Conservation (phyloP, 2,113 vertebrate species). For the Otis tarda region DNA sequence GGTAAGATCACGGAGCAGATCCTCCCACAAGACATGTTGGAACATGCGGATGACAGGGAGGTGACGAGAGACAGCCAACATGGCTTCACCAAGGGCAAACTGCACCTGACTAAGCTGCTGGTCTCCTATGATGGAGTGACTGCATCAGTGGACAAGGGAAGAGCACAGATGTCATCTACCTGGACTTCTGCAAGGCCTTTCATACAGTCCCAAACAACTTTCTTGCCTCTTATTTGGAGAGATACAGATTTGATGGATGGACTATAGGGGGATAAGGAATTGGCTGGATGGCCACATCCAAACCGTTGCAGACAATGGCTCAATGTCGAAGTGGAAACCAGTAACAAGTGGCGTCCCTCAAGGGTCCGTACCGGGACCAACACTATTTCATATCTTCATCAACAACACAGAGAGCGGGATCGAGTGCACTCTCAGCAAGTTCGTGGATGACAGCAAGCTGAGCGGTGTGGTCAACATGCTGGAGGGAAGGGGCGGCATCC, state of each 20-base stretch:
- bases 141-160: not conserved
- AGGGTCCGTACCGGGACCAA: not conserved
- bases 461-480: fast-evolving
- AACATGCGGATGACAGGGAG: not conserved
- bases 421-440: not conserved
- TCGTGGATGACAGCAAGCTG: not conserved
- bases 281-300: not conserved
- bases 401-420: not conserved
- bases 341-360: not conserved
- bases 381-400: not conserved
- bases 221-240: not conserved
- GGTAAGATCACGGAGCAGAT: not conserved
- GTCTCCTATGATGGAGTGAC: too few relatives aligned
- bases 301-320: not conserved
- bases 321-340: not conserved
- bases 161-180: not conserved
- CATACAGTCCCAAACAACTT: not conserved
- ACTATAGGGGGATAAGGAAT: not conserved
- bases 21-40: not conserved
- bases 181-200: not conserved
- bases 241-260: not conserved
- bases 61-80: not conserved
- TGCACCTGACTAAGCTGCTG: not conserved
- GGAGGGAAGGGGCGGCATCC: not conserved
- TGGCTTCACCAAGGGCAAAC: not conserved